A percentile compares a stretch with the other conserved stretches of the same genome.
Conservation (phyloP, 2,797 vertebrate genomes). For the Lepilemur septentrionalis region DNA sequence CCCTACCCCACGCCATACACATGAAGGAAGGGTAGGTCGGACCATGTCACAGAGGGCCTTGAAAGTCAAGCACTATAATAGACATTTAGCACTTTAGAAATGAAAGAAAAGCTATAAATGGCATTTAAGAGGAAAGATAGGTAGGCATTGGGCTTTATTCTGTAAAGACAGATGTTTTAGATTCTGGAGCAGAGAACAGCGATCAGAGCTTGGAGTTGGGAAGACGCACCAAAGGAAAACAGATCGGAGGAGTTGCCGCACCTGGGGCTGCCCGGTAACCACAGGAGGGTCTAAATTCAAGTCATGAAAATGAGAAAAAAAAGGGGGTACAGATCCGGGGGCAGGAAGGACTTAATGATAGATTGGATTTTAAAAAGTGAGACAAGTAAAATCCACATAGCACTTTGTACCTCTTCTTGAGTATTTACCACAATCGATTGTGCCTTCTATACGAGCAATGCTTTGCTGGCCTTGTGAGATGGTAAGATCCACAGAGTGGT, state of each 20-base stretch:
- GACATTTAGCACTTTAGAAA: constrained; percentile 22
- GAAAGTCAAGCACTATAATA: constrained; percentile 10
- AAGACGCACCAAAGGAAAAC: not conserved
- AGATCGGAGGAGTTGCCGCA: not conserved
- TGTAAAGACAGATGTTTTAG: not conserved
- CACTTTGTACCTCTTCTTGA: not conserved
- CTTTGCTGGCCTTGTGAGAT: not conserved
- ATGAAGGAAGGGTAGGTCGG: not conserved
- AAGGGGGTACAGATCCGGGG: not conserved
- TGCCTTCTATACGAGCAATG: not conserved
- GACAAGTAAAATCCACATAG: not conserved
- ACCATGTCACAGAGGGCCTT: not conserved
- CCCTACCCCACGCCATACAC: not conserved
- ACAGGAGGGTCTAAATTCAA: not conserved
- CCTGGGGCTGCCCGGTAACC: not conserved
- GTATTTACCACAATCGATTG: not conserved
- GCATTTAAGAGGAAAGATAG: constrained; percentile 13
- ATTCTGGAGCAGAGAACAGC: not conserved
- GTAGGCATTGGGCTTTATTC: not conserved
- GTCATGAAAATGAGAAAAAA: not conserved
- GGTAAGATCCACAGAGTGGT: not conserved
- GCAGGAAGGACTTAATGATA: not conserved
- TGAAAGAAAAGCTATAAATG: constrained; percentile 19
- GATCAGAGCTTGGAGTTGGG: not conserved
- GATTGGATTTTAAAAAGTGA: not conserved